phyloP scores from a whole-genome alignment of 1,140 invertebrate species.

The Macrocentrus cingulum region DNA sequence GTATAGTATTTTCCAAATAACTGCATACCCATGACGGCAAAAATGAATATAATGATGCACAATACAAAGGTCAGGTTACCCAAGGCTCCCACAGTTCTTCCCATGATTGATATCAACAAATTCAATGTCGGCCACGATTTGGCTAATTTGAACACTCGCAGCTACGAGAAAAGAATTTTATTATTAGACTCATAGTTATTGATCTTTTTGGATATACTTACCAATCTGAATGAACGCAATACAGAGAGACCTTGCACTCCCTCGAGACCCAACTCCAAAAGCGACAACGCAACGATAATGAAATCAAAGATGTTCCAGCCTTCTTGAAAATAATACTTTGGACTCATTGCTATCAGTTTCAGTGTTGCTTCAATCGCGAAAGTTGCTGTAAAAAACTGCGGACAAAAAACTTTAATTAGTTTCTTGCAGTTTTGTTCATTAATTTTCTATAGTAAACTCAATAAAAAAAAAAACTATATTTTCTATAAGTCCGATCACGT shows the following conservation, averaged over 20 bases:
- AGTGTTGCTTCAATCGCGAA: slow-evolving; percentile 95
- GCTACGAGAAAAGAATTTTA: slow-evolving; percentile 64
- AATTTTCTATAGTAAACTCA: too few relatives aligned
- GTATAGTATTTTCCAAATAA: slow-evolving; percentile 92
- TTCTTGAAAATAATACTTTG: slow-evolving; percentile 97
- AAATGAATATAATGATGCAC: slow-evolving; percentile 98
- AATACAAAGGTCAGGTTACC: slow-evolving; percentile 97
- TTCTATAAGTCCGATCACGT: too few relatives aligned
- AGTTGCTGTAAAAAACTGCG: slow-evolving; percentile 96
- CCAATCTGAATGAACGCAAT: slow-evolving; percentile 96
- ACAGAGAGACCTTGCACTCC: slow-evolving; percentile 94
- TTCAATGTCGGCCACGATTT: slow-evolving; percentile 99
- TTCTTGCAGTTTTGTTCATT: background rate
- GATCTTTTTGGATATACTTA: slow-evolving; percentile 53
- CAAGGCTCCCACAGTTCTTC: slow-evolving; percentile 94
- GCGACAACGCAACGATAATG: slow-evolving; percentile 93
- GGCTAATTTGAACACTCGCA: slow-evolving; percentile 98
- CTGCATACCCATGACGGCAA: slow-evolving; percentile 98
- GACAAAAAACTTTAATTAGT: slow-evolving; percentile 38
- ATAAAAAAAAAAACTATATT: too few relatives aligned
- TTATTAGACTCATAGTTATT: slow-evolving; percentile 5
- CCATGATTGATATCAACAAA: slow-evolving; percentile 98
- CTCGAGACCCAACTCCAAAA: slow-evolving; percentile 90
- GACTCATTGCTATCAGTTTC: slow-evolving; percentile 96
- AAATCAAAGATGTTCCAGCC: slow-evolving; percentile 99